These are phyloP conservation scores for Meriones unguiculatus DNA, from an alignment of 2,113 vertebrate species.

Conservation along the genomic window DNA sequence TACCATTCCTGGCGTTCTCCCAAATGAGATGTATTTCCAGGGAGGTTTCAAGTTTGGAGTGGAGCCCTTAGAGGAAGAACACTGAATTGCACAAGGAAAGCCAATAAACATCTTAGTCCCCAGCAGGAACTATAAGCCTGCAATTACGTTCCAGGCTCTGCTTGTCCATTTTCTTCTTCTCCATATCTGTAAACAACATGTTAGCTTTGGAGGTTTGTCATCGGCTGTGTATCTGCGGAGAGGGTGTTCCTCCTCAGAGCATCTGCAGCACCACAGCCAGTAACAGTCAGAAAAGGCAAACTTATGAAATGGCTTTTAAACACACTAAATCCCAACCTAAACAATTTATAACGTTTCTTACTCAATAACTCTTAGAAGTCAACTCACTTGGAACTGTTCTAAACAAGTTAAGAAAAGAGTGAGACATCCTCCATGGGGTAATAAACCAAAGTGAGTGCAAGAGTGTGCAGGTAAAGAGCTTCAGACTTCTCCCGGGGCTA, in stretches of 20 bases:
- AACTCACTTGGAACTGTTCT: slow-evolving; percentile 68
- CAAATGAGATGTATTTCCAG: slow-evolving; percentile 65
- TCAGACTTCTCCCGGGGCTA: background rate
- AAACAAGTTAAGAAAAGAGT: slow-evolving; percentile 79
- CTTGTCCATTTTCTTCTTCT: slow-evolving; percentile 64
- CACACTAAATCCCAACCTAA: slow-evolving; percentile 77
- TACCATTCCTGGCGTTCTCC: slow-evolving; percentile 59
- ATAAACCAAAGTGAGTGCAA: slow-evolving; percentile 66
- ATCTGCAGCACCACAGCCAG: slow-evolving; percentile 69
- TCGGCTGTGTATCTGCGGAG: slow-evolving; percentile 61
- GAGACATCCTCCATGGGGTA: slow-evolving; percentile 47
- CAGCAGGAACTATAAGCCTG: slow-evolving; percentile 63
- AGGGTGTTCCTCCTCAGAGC: slow-evolving; percentile 58
- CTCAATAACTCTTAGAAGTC: slow-evolving; percentile 81
- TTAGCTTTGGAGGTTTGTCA: slow-evolving; percentile 64
- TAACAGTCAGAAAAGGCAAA: slow-evolving; percentile 73
- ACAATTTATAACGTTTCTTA: slow-evolving; percentile 81
- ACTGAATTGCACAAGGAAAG: slow-evolving; percentile 75
- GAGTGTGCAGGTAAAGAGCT: slow-evolving; percentile 39
- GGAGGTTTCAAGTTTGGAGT: slow-evolving; percentile 70
- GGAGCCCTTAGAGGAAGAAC: slow-evolving; percentile 61
- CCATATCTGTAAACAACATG: slow-evolving; percentile 75
- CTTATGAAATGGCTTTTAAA: slow-evolving; percentile 80
- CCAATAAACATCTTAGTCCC: slow-evolving; percentile 79
- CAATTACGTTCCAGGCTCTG: slow-evolving; percentile 62